Base-by-base conservation (phyloP, 1,140 invertebrate species). In the Anastrepha obliqua region DNA sequence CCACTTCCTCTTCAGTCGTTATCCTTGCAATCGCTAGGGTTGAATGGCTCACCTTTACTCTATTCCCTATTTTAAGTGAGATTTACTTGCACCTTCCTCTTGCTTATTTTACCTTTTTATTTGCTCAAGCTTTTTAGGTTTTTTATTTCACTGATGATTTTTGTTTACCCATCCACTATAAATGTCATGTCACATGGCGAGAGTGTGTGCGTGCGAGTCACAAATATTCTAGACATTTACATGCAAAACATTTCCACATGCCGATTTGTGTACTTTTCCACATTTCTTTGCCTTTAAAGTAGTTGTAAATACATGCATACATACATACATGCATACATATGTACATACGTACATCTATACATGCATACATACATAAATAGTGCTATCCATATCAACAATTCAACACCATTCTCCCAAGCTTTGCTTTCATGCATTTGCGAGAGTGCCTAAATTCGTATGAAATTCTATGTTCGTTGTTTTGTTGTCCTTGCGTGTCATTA, bases 401-500 rank as follows among this genome's bases (percentile, higher is more conserved):
- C 4, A 62, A 17, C 39, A 11, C 64, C 64, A 11, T 39, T 67
- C 29, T 29, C 20, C 17, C 5, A 17, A 39, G 39, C 64, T 39
- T 74, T 42, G 39, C 15, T 11, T 55, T 29, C 11, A 11, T n/a
- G 47, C 74, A 15, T 81, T 55, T 55, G 42, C 55, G n/a, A n/a
- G 74, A 81, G 74, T 55, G 47, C 47, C 74, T 55, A 81, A 81
- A 81, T 81, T 81, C 47, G 20, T 55, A 20, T 51, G n/a, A 74
- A 74, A 44, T 74, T n/a, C 39, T 1, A n/a, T 47, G 42, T 15
- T 29, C n/a, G 0, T 20, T 81, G 44, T 11, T 55, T 78, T 51
- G 44, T 81, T 81, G 47, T 55, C 74, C 74, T 81, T 81, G 74
- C 74, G 74, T 81, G 74, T 81, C 74, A 81, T 51, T 81, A 55